Evolutionary conservation across 37 sponge, comb jelly and placozoan genomes (phyloP).

Genomic region (Oscarella lobularis): DNA sequence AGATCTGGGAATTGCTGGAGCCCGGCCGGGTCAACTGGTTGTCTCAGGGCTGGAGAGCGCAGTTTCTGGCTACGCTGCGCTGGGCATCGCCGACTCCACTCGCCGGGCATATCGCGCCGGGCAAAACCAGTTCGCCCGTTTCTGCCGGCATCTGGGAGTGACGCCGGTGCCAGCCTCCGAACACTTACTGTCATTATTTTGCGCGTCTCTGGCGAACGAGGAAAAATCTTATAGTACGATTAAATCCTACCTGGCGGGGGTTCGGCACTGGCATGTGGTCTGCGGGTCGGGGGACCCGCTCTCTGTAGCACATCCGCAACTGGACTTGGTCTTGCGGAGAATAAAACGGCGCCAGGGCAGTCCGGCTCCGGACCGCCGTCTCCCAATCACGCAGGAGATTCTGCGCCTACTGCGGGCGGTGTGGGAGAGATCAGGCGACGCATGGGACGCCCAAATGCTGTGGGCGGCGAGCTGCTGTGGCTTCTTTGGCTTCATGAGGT

Average conservation of each 20-base stretch:
- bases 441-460: slow-evolving; percentile 7
- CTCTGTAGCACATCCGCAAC: slow-evolving; percentile 18
- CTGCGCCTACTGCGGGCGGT: slow-evolving; percentile 1
- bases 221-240: slow-evolving; percentile 18
- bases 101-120: slow-evolving; percentile 25
- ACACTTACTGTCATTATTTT: slow-evolving; percentile 12
- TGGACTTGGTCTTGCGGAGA: slow-evolving; percentile 19
- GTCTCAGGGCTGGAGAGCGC: too few species aligned
- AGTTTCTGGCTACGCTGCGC: too few species aligned
- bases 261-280: slow-evolving; percentile 22
- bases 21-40: too few species aligned
- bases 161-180: slow-evolving; percentile 35
- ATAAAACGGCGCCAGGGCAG: slow-evolving; percentile 14
- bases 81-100: slow-evolving; percentile 36
- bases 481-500: slow-evolving; percentile 20
- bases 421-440: neutral
- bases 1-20: too few species aligned
- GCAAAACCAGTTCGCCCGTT: slow-evolving; percentile 8
- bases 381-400: slow-evolving; percentile 30
- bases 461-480: slow-evolving; percentile 11
- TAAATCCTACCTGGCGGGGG: slow-evolving; percentile 37
- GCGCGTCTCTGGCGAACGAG: slow-evolving; percentile 24
- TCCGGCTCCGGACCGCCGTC: too few species aligned
- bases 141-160: slow-evolving; percentile 14
- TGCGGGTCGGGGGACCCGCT: slow-evolving; percentile 13